Percentiles rank a stretch among this genome's conserved stretches.
Evolutionary conservation across 2,797 vertebrate genomes (phyloP).

Genomic region (Australoheros facetus): DNA sequence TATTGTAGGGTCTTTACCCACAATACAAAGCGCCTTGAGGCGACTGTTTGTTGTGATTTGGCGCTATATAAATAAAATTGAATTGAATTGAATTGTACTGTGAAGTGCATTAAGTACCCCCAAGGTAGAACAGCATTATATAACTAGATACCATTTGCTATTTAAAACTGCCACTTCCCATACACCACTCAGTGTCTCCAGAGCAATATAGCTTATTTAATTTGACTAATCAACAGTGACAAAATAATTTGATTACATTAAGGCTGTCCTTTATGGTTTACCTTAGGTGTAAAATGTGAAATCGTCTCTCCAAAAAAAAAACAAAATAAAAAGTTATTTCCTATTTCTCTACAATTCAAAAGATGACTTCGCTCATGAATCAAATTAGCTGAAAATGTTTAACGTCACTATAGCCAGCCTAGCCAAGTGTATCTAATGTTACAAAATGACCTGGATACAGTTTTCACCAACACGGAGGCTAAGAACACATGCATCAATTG

Average conservation of each 20-base stretch:
- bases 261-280: not conserved
- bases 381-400: not conserved
- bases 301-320: not conserved
- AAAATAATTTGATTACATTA: not conserved
- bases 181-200: not conserved
- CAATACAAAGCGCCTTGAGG: no score
- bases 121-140: not conserved
- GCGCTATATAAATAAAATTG: no score
- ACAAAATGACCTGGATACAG: not conserved
- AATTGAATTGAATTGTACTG: no score
- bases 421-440: not conserved
- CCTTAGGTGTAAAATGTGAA: not conserved
- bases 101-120: not conserved
- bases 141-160: not conserved
- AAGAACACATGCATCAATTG: not conserved
- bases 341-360: not conserved
- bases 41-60: no score
- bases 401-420: not conserved
- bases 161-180: not conserved
- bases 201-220: not conserved
- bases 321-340: not conserved
- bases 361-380: not conserved
- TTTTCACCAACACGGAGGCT: not conserved
- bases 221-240: not conserved
- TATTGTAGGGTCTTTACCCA: no score